phyloP scores from a whole-genome alignment of 2,888 invertebrate genomes.

The Gandaritis pyraliata region DNA sequence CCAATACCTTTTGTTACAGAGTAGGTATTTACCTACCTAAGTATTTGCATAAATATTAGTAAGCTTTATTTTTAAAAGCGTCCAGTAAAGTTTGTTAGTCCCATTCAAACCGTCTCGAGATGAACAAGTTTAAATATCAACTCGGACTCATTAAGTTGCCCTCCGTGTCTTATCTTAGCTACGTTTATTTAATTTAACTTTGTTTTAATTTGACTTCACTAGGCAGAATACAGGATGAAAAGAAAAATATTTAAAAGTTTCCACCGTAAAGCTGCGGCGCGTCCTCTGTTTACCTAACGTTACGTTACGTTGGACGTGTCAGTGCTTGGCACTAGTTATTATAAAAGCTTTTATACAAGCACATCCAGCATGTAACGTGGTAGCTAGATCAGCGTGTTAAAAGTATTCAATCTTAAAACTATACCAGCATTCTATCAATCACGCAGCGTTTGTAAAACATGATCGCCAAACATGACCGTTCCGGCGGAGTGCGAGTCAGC shows the following conservation, averaged over 20 bases:
- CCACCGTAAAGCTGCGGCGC: constrained; percentile 2
- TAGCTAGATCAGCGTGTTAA: not conserved
- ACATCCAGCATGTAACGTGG: too few species aligned
- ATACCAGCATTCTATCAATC: too few species aligned
- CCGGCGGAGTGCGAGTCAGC: not conserved
- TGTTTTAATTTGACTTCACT: constrained; percentile 34
- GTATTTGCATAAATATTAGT: constrained; percentile 11
- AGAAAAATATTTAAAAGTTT: constrained; percentile 33
- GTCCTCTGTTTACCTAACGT: not conserved
- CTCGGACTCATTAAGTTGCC: constrained; percentile 38
- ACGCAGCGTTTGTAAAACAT: not conserved
- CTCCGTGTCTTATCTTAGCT: constrained; percentile 42
- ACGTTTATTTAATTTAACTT: constrained; percentile 40
- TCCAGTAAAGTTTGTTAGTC: constrained; percentile 16
- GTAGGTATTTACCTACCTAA: too few species aligned
- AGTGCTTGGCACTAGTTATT: too few species aligned
- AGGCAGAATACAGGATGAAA: constrained; percentile 30
- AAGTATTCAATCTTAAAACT: not conserved
- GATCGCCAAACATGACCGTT: not conserved
- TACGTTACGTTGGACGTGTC: too few species aligned
- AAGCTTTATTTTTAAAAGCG: constrained; percentile 21
- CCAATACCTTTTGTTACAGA: constrained; percentile 9
- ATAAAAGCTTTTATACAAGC: not conserved
- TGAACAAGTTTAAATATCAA: constrained; percentile 41
- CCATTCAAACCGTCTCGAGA: constrained; percentile 34